Conservation (phyloP, 2,888 invertebrate species). For the Oscheius sp. region DNA sequence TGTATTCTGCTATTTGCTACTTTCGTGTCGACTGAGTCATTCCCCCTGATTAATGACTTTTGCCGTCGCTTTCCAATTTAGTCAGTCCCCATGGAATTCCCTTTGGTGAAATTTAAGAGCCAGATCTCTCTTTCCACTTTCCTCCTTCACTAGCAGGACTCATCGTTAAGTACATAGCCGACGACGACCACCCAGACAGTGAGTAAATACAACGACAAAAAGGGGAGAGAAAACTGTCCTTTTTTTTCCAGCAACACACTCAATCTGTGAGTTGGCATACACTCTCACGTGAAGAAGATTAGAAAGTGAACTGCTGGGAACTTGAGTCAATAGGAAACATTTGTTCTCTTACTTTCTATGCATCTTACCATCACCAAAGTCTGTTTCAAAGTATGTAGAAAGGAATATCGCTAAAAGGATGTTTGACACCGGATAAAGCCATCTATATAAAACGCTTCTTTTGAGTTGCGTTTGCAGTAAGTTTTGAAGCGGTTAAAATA, state of each 20-base stretch:
- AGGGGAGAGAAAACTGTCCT: neutral
- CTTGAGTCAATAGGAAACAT: neutral
- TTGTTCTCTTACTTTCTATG: no score
- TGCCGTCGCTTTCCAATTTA: neutral
- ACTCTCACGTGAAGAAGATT: neutral
- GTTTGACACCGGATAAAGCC: no score
- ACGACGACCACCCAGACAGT: conserved; percentile 9
- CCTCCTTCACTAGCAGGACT: neutral
- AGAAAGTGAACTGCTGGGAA: neutral
- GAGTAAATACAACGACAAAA: neutral
- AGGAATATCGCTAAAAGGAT: no score
- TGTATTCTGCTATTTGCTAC: neutral
- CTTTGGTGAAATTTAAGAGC: neutral
- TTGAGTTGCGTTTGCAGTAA: no score
- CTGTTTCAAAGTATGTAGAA: no score
- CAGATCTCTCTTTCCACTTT: neutral
- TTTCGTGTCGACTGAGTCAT: neutral
- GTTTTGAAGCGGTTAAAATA: no score
- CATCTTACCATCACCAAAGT: no score
- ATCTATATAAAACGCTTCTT: no score
- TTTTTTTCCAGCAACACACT: neutral
- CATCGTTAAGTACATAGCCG: conserved; percentile 7
- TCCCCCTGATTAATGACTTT: conserved; percentile 3
- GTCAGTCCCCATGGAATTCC: neutral
- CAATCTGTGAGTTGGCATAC: neutral